phyloP scores from a whole-genome alignment of 2,113 vertebrate species.

The Oreotrochilus melanogaster region DNA sequence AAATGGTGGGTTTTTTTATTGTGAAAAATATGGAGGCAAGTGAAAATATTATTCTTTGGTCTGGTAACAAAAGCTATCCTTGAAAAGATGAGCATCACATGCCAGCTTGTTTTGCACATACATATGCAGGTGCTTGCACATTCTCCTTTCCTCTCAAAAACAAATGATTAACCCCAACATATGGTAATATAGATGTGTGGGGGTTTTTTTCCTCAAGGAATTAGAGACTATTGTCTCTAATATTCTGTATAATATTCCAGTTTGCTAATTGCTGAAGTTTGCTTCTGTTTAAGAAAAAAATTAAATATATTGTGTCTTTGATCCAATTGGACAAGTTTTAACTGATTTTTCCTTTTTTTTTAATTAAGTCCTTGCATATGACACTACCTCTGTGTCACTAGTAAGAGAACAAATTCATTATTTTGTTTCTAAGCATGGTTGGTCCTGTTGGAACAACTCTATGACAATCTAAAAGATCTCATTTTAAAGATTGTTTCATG shows the following conservation, averaged over 20 bases:
- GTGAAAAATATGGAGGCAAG: background rate
- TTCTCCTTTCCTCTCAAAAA: background rate
- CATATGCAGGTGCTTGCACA: accelerated
- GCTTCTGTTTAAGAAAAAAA: background rate
- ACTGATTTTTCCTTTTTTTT: background rate
- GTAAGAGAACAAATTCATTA: background rate
- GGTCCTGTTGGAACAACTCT: background rate
- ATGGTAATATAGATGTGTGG: background rate
- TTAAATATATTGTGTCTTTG: background rate
- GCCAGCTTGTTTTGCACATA: background rate
- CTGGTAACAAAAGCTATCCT: background rate
- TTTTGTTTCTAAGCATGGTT: background rate
- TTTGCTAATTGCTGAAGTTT: background rate
- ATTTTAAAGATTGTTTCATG: background rate
- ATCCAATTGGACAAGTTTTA: background rate
- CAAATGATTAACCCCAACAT: background rate
- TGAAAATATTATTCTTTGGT: background rate
- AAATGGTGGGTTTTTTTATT: background rate
- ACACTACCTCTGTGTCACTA: background rate
- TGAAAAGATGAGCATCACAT: background rate
- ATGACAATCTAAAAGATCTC: background rate
- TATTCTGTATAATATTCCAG: background rate
- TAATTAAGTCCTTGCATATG: background rate
- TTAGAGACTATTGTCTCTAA: background rate
- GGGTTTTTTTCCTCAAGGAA: background rate